Evolutionary conservation across 2,888 invertebrate species (phyloP).

Genomic region (Agrotis ipsilon): DNA sequence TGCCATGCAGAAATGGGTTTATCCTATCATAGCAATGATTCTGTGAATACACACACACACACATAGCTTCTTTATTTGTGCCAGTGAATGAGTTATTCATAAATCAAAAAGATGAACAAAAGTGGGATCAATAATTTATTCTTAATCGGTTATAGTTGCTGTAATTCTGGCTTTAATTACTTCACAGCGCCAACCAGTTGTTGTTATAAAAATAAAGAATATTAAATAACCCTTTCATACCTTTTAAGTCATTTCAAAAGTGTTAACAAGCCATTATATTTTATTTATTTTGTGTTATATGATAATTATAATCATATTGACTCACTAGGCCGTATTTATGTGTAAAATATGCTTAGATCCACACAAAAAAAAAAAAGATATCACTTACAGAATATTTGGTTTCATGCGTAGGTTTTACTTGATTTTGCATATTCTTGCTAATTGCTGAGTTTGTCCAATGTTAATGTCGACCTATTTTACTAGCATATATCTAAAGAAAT

Average conservation of each 20-base stretch:
- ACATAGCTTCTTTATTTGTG: background rate
- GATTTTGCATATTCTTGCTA: slow-evolving; percentile 49
- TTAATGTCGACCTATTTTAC: slow-evolving; percentile 26
- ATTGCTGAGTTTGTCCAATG: slow-evolving; percentile 40
- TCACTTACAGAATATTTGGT: slow-evolving; percentile 47
- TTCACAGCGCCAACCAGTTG: slow-evolving; percentile 29
- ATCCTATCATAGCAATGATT: background rate
- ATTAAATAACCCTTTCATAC: slow-evolving; percentile 31
- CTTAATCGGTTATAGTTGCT: slow-evolving; percentile 13
- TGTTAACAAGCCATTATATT: slow-evolving; percentile 47
- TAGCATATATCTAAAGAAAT: background rate
- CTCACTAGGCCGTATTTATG: slow-evolving; percentile 35
- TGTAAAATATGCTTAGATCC: slow-evolving; percentile 38
- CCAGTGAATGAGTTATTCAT: slow-evolving; percentile 5
- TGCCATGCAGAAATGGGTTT: background rate
- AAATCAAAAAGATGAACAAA: slow-evolving; percentile 2
- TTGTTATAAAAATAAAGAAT: slow-evolving; percentile 12
- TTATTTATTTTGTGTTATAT: slow-evolving; percentile 47
- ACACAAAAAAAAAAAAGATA: slow-evolving; percentile 30
- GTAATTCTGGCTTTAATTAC: slow-evolving; percentile 36
- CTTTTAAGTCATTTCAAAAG: slow-evolving; percentile 45
- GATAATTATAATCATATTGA: slow-evolving; percentile 40
- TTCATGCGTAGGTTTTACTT: slow-evolving; percentile 59
- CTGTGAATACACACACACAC: background rate
- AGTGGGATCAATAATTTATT: slow-evolving; percentile 26